Evolutionary conservation across 2,113 vertebrate species (phyloP), one percentile per base, ranked within the genome.

Genomic region (Toxotes chatareus): DNA sequence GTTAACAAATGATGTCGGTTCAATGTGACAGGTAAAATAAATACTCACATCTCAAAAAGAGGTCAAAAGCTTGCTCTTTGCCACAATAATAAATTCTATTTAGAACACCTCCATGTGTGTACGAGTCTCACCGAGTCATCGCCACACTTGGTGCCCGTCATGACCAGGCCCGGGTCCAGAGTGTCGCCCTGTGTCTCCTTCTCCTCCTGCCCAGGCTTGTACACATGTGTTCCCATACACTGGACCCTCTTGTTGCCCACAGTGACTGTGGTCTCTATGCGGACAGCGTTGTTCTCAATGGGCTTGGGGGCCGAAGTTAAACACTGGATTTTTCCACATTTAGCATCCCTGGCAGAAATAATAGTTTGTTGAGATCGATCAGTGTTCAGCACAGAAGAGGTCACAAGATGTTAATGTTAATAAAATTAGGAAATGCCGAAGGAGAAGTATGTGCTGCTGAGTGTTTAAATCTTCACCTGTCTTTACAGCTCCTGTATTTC

Each of bases 241-340:
- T 65, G 88, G 74, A 97, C 85, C 19, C 71, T 94, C 76, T 76
- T 72, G 53, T 56, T 91, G 0, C 95, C 94, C 2, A 7, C 38
- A 0, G 0, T 81, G 70, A 99, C 95, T 0, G 93, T 97, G 47
- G 98, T 99, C 82, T 98, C 96, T 4, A 99, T 99, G 27, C 96
- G 17, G 7, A 99, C 98, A 0, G 97, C 97, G 0, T 96, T 99
- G 91, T 94, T 93, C 87, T 96, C 96, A 66, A 97, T 87, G 23
- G 98, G 97, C 38, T 96, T 97, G 38, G 84, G 73, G 47, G 96
- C 95, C 1, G 95, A 89, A 27, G 96, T 96, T 83, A 94, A 94
- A 85, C 98, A 99, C 93, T 99, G 98, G 91, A 99, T 99, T 93
- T 99, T 99, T 51, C 98, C 98, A 73, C 98, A 99, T 87, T 96